Conservation (phyloP, 2,888 invertebrate genomes). For the Xestia ashworthii region DNA sequence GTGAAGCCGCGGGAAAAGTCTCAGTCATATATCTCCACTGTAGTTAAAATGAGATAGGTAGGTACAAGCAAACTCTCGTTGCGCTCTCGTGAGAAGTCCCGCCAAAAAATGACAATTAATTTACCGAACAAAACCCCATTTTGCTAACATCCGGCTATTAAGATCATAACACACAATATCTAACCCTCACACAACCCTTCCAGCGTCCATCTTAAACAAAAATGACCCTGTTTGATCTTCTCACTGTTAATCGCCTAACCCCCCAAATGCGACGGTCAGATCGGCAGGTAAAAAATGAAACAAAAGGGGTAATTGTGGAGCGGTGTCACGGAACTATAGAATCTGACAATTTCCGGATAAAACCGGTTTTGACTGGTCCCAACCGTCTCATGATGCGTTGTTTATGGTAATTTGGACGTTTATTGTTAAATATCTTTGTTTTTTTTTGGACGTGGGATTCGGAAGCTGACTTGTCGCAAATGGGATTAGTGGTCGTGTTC, state of each 20-base stretch:
- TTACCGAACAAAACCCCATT: slow-evolving; percentile 66
- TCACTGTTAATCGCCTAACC: slow-evolving; percentile 81
- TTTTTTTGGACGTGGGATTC: slow-evolving; percentile 75
- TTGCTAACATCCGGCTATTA: slow-evolving; percentile 75
- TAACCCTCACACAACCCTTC: slow-evolving; percentile 73
- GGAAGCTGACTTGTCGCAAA: slow-evolving; percentile 80
- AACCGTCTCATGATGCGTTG: slow-evolving; percentile 87
- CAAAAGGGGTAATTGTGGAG: slow-evolving; percentile 81
- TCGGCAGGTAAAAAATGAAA: slow-evolving; percentile 80
- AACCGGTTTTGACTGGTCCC: slow-evolving; percentile 78
- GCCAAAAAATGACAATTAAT: slow-evolving; percentile 58
- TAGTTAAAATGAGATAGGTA: background rate
- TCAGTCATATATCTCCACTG: no score
- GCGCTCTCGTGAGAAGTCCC: slow-evolving; percentile 53
- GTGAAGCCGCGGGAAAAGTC: no score
- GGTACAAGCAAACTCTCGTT: background rate
- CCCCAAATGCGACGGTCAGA: slow-evolving; percentile 76
- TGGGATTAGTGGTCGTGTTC: slow-evolving; percentile 84
- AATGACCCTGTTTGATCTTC: slow-evolving; percentile 75
- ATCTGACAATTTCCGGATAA: slow-evolving; percentile 82
- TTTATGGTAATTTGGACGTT: slow-evolving; percentile 89
- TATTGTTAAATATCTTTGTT: slow-evolving; percentile 81
- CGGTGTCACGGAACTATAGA: slow-evolving; percentile 85
- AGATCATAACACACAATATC: slow-evolving; percentile 69
- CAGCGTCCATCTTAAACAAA: slow-evolving; percentile 76